Base-by-base conservation (phyloP, 1,140 invertebrate species). In the Coptotermes formosanus region DNA sequence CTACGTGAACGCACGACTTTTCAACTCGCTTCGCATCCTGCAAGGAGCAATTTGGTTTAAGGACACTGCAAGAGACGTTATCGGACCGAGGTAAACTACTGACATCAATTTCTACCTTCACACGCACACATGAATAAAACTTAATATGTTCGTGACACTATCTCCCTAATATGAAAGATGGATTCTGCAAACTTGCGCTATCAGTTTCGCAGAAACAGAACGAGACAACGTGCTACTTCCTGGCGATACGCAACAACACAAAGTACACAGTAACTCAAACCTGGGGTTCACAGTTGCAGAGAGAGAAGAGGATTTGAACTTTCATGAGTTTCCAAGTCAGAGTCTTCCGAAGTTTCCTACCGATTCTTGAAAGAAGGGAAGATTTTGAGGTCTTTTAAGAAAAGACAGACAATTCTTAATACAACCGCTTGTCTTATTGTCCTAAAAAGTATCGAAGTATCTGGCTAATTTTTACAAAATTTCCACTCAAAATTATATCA, bases 41-140 rank as follows among this genome's bases (percentile, higher is more conserved):
- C 64, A 75, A n/a, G 64, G 64, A 75, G 64, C 64, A 75, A 75
- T 75, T 75, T 8, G n/a, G 64, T 75, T 75, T 75, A n/a, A 75
- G 25, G 59, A 23, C 59, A 64, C 19, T 64, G 25, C 59, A 64
- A 64, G 59, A n/a, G 64, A 16, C 64, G n/a, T 75, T 75, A 75
- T 75, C 64, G 64, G 64, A 75, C 64, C 7, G 25, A n/a, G 64
- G 64, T 75, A 75, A 30, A 75, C 25, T 30, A 16, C n/a, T 30
- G 25, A 30, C 64, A 75, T 75, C 30, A 75, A 25, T 75, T 75
- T 75, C 64, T 30, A 14, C 64, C 25, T 30, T 25, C 64, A 75
- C 64, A 75, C 64, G 64, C n/a, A 75, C 64, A 75, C 25, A 30
- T 30, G 64, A 75, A 75, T 30, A 30, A 75, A 75, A 75, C 25